These are phyloP conservation scores for Antheraea assamensis DNA, from an alignment of 2,888 invertebrate genomes.

Conservation along the genomic window DNA sequence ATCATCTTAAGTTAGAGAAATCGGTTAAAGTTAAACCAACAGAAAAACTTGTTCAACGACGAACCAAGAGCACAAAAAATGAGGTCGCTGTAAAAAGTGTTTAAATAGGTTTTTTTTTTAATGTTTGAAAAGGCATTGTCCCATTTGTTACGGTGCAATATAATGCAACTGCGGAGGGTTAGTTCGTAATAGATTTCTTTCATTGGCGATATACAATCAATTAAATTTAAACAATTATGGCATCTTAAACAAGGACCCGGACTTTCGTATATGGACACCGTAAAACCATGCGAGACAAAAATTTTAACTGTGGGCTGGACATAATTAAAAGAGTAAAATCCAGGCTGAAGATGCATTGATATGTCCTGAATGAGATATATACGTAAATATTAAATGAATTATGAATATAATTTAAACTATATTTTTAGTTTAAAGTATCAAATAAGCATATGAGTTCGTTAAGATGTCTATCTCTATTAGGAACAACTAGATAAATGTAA, in stretches of 20 bases:
- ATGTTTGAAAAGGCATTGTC: constrained; percentile 29
- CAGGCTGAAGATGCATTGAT: background rate
- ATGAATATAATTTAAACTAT: too few relatives aligned
- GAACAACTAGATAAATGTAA: background rate
- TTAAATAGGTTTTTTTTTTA: constrained; percentile 24
- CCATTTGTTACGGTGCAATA: constrained; percentile 32
- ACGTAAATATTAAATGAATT: background rate
- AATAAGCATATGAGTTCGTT: too few relatives aligned
- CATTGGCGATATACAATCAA: background rate
- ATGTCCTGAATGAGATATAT: background rate
- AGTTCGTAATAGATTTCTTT: background rate
- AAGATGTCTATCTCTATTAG: too few relatives aligned
- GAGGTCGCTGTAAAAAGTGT: constrained; percentile 15
- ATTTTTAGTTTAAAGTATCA: too few relatives aligned
- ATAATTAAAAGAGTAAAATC: background rate
- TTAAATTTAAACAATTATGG: background rate
- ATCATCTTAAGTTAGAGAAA: constrained; percentile 10
- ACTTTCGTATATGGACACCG: background rate
- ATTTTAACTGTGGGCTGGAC: background rate
- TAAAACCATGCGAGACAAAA: background rate
- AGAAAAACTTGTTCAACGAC: constrained; percentile 4
- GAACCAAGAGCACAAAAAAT: constrained; percentile 15
- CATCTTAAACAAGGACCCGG: background rate
- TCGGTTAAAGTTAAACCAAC: constrained; percentile 11
- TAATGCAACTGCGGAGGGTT: constrained; percentile 14